Conservation (phyloP, 2,888 invertebrate genomes). For the Hydrotaea diabolus region DNA sequence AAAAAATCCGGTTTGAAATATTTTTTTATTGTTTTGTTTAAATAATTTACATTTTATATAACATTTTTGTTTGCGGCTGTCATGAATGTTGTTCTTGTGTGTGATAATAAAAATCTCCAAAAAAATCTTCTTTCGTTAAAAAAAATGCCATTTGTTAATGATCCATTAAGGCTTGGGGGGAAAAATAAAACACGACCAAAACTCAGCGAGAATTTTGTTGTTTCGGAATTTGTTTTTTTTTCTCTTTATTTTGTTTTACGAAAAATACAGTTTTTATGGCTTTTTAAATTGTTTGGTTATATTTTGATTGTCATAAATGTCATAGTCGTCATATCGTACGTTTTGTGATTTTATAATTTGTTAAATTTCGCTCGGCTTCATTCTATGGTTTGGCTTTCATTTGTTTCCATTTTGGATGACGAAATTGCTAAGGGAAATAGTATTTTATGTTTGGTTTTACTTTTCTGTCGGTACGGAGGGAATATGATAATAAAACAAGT, state of each 20-base stretch:
- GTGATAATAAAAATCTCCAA: not conserved
- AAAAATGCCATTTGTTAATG: slow-evolving; percentile 42
- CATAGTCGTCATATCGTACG: not conserved
- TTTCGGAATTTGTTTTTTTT: not conserved
- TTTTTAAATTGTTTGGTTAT: slow-evolving; percentile 39
- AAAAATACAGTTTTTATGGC: slow-evolving; percentile 40
- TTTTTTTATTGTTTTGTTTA: not conserved
- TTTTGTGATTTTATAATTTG: slow-evolving; percentile 26
- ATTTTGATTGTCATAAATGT: slow-evolving; percentile 41
- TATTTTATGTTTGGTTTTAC: not conserved
- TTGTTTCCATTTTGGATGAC: not conserved
- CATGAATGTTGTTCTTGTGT: too few relatives aligned
- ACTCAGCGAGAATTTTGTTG: not conserved
- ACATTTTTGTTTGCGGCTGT: slow-evolving; percentile 7
- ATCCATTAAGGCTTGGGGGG: slow-evolving; percentile 24
- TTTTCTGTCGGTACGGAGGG: not conserved
- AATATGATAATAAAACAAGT: too few relatives aligned
- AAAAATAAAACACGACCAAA: not conserved
- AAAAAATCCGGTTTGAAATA: slow-evolving; percentile 30
- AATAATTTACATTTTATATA: slow-evolving; percentile 35
- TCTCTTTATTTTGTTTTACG: not conserved
- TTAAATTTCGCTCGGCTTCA: not conserved
- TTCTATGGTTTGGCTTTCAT: not conserved
- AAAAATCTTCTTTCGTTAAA: slow-evolving; percentile 15
- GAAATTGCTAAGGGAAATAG: not conserved